Conservation (phyloP, 2,888 invertebrate species). For the Drosophila anomelani region DNA sequence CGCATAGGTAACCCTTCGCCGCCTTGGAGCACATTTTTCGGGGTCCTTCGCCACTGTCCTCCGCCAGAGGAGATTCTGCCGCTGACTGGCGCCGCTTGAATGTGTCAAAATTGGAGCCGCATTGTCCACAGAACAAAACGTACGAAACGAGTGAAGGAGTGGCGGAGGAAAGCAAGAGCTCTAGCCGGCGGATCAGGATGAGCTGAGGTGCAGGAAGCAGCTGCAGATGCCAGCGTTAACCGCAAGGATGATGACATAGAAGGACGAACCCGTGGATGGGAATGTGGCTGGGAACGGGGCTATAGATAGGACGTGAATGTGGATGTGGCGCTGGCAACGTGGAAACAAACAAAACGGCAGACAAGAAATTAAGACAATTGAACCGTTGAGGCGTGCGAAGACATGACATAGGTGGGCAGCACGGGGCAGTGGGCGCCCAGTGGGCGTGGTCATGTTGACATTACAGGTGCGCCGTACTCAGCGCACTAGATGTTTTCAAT, state of each 20-base stretch:
- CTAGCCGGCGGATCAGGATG: slow-evolving; percentile 29
- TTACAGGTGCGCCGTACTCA: slow-evolving; percentile 72
- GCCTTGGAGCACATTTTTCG: not conserved
- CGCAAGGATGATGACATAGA: slow-evolving; percentile 53
- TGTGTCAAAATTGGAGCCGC: slow-evolving; percentile 84
- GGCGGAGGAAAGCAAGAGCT: slow-evolving; percentile 5
- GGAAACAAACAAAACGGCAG: slow-evolving; percentile 77
- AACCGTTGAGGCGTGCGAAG: slow-evolving; percentile 80
- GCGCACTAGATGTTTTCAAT: slow-evolving; percentile 64
- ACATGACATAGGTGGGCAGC: slow-evolving; percentile 53
- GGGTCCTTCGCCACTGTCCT: slow-evolving; percentile 41
- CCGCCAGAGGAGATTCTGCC: slow-evolving; percentile 31
- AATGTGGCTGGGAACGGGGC: slow-evolving; percentile 28
- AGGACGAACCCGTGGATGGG: slow-evolving; percentile 32
- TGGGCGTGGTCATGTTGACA: slow-evolving; percentile 76
- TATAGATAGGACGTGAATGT: slow-evolving; percentile 26
- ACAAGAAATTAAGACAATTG: slow-evolving; percentile 82
- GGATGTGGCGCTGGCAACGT: slow-evolving; percentile 43
- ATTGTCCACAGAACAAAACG: slow-evolving; percentile 82
- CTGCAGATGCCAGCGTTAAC: slow-evolving; percentile 70
- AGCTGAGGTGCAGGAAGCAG: slow-evolving; percentile 54
- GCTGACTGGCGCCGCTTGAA: slow-evolving; percentile 76
- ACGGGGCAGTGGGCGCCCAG: slow-evolving; percentile 34
- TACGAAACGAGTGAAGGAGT: slow-evolving; percentile 55
- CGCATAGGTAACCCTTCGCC: slow-evolving; percentile 2